Conservation (phyloP, 1,140 invertebrate genomes). For the Formica exsecta region DNA sequence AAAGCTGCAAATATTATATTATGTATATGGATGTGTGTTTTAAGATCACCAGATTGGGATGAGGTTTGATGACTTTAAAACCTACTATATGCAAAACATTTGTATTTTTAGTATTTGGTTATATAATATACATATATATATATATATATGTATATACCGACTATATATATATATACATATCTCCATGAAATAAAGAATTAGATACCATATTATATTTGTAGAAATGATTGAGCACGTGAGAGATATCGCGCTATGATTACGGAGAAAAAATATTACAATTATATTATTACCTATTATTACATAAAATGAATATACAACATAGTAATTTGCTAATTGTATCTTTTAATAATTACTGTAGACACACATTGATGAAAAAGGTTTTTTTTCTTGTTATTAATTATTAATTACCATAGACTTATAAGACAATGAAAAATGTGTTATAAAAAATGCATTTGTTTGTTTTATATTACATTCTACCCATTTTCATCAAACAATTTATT, state of each 20-base stretch:
- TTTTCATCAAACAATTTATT: slow-evolving; percentile 59
- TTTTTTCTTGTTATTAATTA: slow-evolving; percentile 86
- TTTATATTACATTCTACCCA: slow-evolving; percentile 76
- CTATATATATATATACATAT: slow-evolving; percentile 60
- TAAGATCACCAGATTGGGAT: slow-evolving; percentile 71
- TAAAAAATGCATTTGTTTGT: slow-evolving; percentile 83
- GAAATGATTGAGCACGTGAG: slow-evolving; percentile 84
- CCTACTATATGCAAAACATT: slow-evolving; percentile 82
- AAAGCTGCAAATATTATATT: slow-evolving; percentile 81
- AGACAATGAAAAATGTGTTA: slow-evolving; percentile 86
- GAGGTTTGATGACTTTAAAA: slow-evolving; percentile 78
- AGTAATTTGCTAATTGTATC: slow-evolving; percentile 87
- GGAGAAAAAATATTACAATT: slow-evolving; percentile 85
- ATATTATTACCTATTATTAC: slow-evolving; percentile 87
- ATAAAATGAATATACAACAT: slow-evolving; percentile 87
- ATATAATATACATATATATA: slow-evolving; percentile 77
- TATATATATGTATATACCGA: slow-evolving; percentile 43
- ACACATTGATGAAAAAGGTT: slow-evolving; percentile 85
- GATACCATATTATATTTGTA: slow-evolving; percentile 86
- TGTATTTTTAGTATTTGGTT: slow-evolving; percentile 86
- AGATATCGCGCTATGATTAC: slow-evolving; percentile 85
- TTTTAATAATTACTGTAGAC: slow-evolving; percentile 87
- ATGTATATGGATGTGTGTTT: slow-evolving; percentile 76
- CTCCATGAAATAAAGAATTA: slow-evolving; percentile 81
- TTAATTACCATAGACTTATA: slow-evolving; percentile 86